These are phyloP conservation scores for Sphaerodactylus townsendi DNA, from an alignment of 2,113 vertebrate genomes.

Conservation along the genomic window DNA sequence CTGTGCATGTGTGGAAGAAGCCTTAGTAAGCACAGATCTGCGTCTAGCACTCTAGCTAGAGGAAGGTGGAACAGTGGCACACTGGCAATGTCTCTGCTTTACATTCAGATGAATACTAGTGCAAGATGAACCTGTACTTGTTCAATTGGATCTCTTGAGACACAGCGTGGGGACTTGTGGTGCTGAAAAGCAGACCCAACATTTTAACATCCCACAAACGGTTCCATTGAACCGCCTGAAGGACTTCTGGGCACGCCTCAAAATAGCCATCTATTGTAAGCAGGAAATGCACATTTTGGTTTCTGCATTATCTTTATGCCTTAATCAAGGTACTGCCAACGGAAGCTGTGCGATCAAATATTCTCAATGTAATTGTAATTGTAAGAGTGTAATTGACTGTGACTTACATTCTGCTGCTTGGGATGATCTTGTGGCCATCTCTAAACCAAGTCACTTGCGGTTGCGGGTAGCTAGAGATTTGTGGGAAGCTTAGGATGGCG, in stretches of 20 bases:
- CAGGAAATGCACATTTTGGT: neutral
- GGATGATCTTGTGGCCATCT: constrained; percentile 94
- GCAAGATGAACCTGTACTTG: constrained; percentile 6
- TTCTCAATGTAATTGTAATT: constrained; percentile 18
- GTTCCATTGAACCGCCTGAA: constrained; percentile 46
- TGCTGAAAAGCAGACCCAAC: neutral
- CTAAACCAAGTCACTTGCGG: constrained; percentile 93
- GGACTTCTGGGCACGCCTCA: constrained; percentile 23
- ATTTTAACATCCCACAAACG: constrained; percentile 49
- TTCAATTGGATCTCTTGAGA: neutral
- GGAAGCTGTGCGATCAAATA: constrained; percentile 15
- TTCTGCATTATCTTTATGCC: constrained; percentile 47
- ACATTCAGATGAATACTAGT: constrained; percentile 19
- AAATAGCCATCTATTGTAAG: constrained; percentile 49
- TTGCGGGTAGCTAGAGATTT: constrained; percentile 81
- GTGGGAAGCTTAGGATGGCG: constrained; percentile 78
- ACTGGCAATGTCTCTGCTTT: too few species aligned
- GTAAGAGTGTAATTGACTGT: neutral
- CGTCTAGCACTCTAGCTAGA: too few species aligned
- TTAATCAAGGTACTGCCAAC: constrained; percentile 38
- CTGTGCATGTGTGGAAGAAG: too few species aligned
- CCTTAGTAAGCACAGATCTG: too few species aligned
- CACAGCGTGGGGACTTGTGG: neutral
- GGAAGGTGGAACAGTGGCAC: too few species aligned
- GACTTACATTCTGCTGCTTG: constrained; percentile 91